Evolutionary conservation across 2,888 invertebrate genomes (phyloP), one percentile per base, ranked within the genome.

Genomic region (Calameuta pallipes): DNA sequence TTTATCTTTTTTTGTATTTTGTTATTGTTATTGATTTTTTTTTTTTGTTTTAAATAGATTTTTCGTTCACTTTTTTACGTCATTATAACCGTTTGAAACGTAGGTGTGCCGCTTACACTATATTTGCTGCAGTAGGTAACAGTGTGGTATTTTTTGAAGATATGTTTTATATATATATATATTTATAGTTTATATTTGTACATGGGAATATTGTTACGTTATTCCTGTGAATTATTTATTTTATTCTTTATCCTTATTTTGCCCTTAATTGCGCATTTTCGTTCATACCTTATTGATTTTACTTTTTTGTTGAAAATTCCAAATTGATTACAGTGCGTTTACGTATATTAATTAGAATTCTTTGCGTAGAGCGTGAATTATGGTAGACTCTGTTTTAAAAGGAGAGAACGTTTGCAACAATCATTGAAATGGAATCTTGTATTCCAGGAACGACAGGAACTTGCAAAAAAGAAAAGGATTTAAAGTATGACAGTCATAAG

Each of bases 361-460:
- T 80, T 85, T 82, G 81, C 83, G 88, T 89, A 89, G 88, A 88
- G 85, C 86, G 88, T 88, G 89, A 76, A 76, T 76, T 85, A 82
- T 82, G 80, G 85, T 86, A 87, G 86, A 86, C 81, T 82, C 81
- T 85, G 84, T 84, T 56, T 56, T 33, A 33, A 9, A 56, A 23
- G 23, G 56, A 56, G 56, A 85, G 85, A 82, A 80, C 79, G 30
- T 35, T 68, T 35, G 68, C 69, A 75, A 73, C 36, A 79, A 80
- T 82, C 74, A 89, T 87, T 89, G 85, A 89, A 89, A 82, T 79
- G 85, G 87, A 74, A 74, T 74, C 74, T 91, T 91, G 88, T 88
- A 90, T 91, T 91, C 87, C 91, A 91, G 91, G 91, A 90, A 87
- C 90, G 85, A 80, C 90, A 83, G 89, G 89, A 87, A 86, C 87